Conservation (phyloP, 2,888 invertebrate species). For the Agrotis segetum region DNA sequence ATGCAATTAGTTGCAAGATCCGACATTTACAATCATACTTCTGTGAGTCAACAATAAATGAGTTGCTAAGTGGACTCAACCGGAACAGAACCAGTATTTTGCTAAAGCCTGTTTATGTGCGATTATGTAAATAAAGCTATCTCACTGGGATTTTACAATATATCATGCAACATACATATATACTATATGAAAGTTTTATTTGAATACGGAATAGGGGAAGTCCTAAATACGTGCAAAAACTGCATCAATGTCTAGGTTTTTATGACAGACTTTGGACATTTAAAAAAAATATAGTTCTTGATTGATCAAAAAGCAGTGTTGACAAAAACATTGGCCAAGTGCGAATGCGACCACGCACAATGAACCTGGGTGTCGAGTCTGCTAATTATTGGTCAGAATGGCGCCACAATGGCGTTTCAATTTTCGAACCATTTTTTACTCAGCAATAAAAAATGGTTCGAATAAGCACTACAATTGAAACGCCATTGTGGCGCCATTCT, state of each 20-base stretch:
- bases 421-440: no score
- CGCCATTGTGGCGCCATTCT: no score
- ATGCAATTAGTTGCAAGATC: constrained; percentile 9
- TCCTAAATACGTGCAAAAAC: constrained; percentile 1
- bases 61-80: constrained; percentile 23
- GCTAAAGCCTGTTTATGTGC: constrained; percentile 28
- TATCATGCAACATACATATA: constrained; percentile 27
- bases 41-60: constrained; percentile 24
- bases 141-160: constrained; percentile 41
- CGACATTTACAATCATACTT: neutral
- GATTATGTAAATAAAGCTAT: constrained; percentile 45
- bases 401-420: no score
- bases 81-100: constrained; percentile 52
- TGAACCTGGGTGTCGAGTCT: no score
- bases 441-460: no score
- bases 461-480: no score
- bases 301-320: neutral
- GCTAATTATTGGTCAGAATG: no score
- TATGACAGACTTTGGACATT: neutral
- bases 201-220: constrained; percentile 22
- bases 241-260: neutral
- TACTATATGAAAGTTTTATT: constrained; percentile 14
- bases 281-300: neutral
- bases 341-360: no score
- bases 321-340: no score